A percentile compares a stretch with the other conserved stretches of the same genome.
Conservation (phyloP, 2,797 vertebrate species). For the Pteronotus mesoamericanus region DNA sequence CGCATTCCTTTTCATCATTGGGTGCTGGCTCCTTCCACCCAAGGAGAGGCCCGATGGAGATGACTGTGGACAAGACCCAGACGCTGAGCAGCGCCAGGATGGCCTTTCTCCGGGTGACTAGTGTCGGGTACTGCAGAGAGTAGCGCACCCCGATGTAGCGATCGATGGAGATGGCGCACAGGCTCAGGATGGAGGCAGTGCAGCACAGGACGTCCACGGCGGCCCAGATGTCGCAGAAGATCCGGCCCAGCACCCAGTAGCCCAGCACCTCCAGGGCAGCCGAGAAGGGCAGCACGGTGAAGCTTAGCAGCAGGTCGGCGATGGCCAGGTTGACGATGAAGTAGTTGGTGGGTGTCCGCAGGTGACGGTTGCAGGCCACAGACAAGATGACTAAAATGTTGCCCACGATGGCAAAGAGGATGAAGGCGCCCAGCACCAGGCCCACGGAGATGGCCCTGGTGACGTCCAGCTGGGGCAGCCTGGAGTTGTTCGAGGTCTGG, state of each 20-base stretch:
- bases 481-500: constrained; percentile 83
- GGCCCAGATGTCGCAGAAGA: constrained; percentile 98
- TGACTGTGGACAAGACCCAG: constrained; percentile 94
- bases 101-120: constrained; percentile 94
- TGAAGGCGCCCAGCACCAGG: constrained; percentile 94
- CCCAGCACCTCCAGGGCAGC: constrained; percentile 92
- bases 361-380: constrained; percentile 96
- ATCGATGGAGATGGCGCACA: constrained; percentile 98
- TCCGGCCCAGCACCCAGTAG: constrained; percentile 94
- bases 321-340: constrained; percentile 97
- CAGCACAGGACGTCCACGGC: constrained; percentile 97
- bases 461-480: constrained; percentile 85
- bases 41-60: constrained; percentile 95
- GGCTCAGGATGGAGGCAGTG: constrained; percentile 96
- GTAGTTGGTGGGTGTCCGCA: constrained; percentile 97
- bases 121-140: constrained; percentile 94
- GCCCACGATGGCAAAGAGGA: constrained; percentile 94
- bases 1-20: constrained; percentile 91
- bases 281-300: constrained; percentile 95
- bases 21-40: constrained; percentile 97
- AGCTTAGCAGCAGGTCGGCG: constrained; percentile 95
- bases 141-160: constrained; percentile 96
- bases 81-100: constrained; percentile 92
- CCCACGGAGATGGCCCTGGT: constrained; percentile 90
- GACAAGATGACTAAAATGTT: constrained; percentile 98